Base-by-base conservation (phyloP, 2,797 vertebrate genomes). In the Lerista edwardsae region DNA sequence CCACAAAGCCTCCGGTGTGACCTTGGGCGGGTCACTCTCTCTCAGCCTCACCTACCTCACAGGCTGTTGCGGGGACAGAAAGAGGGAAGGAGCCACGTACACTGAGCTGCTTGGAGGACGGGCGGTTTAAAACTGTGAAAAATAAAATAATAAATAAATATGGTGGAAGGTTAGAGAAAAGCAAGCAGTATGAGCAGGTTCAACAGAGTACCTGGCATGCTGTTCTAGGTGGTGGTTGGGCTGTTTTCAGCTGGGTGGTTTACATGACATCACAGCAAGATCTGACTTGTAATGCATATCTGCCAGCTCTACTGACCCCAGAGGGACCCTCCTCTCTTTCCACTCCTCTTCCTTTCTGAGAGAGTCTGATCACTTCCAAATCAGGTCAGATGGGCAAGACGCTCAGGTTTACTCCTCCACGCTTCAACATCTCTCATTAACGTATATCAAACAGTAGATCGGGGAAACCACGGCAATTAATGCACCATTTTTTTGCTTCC, bases 341-440 rank as follows among this genome's bases (percentile, higher is more conserved):
- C 29, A n/a, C 39, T 73, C 31, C 36, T 36, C 69, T n/a, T 39
- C 39, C 27, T 62, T 51, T 14, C 36, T 75, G n/a, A 12, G 34
- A 61, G 31, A 62, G 41, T 39, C 34, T 76, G 74, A n/a, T 68
- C 23, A 11, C 36, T 77, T 83, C 65, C 51, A 69, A 25, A 57
- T 69, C 51, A 77, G 36, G 82, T 77, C 64, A 83, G 64, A 19
- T 77, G 82, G 69, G 64, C 74, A 69, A 69, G 51, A 21, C 64
- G 19, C 74, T 57, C 2, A 65, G 47, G 82, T 31, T 61, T 83
- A 15, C 55, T 77, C 64, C 31, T 21, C 51, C 25, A 59, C 17
- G 64, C 64, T 27, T 29, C 19, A 11, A 64, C 61, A 47, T 55
- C 51, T 47, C 61, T 67, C 27, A 83, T 83, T 83, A 76, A 25